Conservation (phyloP, 2,113 vertebrate genomes). For the Scomber colias region DNA sequence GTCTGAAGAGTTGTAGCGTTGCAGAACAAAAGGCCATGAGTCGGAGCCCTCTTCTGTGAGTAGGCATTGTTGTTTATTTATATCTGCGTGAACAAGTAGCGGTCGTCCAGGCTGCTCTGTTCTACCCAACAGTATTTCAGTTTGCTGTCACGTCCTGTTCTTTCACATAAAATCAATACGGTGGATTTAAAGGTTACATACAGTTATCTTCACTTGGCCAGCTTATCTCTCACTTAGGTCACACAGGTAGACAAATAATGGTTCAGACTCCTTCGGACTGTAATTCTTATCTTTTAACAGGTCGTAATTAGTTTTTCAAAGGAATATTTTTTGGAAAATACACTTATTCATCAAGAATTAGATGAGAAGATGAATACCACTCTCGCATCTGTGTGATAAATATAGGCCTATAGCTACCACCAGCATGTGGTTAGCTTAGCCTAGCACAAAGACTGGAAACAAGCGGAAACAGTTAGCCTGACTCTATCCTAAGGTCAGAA, state of each 20-base stretch:
- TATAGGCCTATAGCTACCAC: too few species aligned
- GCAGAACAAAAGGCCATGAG: constrained; percentile 66
- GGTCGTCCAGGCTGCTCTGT: constrained; percentile 14
- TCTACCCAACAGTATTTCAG: constrained; percentile 27
- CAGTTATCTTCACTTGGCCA: not conserved
- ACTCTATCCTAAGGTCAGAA: not conserved
- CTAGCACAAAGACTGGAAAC: constrained; percentile 1
- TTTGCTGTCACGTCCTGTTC: constrained; percentile 44
- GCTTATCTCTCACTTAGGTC: not conserved
- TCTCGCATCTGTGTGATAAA: too few species aligned
- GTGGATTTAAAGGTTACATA: constrained; percentile 54
- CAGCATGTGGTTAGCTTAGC: not conserved
- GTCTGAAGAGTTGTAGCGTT: constrained; percentile 61
- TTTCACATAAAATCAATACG: constrained; percentile 46
- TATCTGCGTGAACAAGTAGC: constrained; percentile 41
- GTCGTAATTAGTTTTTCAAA: not conserved
- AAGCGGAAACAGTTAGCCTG: not conserved
- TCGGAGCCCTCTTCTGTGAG: constrained; percentile 64
- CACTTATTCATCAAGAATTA: too few species aligned
- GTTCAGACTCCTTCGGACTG: not conserved
- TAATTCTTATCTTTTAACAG: not conserved
- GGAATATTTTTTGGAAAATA: too few species aligned
- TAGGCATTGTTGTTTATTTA: constrained; percentile 71
- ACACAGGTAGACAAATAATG: constrained; percentile 6
- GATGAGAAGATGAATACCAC: too few species aligned